Conservation (phyloP, 2,113 vertebrate genomes). For the Macrotus californicus region DNA sequence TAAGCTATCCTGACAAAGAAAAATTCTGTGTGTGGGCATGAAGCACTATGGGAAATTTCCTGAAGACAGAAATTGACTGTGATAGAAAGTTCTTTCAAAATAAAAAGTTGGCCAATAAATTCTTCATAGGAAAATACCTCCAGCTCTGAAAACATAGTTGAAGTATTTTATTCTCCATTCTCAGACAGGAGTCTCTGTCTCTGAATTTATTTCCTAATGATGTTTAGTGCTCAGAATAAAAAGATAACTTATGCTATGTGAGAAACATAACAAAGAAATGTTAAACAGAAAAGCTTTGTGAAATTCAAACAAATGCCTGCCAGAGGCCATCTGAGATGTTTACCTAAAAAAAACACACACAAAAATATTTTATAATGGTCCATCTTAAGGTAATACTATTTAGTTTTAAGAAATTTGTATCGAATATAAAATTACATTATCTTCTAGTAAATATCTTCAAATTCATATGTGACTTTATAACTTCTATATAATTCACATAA, state of each 20-base stretch:
- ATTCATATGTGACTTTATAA: not conserved
- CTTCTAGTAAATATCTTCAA: not conserved
- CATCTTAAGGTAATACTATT: not conserved
- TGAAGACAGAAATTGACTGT: not conserved
- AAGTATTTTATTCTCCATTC: not conserved
- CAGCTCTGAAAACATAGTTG: not conserved
- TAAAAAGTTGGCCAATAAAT: not conserved
- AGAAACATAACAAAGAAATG: slow-evolving; percentile 44
- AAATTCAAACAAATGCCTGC: slow-evolving; percentile 18
- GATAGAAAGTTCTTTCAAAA: not conserved
- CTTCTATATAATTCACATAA: not conserved
- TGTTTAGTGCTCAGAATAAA: slow-evolving; percentile 46
- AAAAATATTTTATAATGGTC: not conserved
- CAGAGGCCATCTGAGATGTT: not conserved
- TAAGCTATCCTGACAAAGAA: not conserved
- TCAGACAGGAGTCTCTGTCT: not conserved
- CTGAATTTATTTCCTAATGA: slow-evolving; percentile 33
- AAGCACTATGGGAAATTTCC: not conserved
- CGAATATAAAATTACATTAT: not conserved
- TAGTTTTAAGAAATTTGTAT: not conserved
- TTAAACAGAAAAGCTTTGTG: not conserved
- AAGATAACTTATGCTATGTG: not conserved
- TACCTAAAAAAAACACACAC: not conserved
- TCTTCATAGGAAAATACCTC: not conserved
- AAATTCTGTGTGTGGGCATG: not conserved